phyloP scores from a whole-genome alignment of 2,113 vertebrate genomes.

The Anseranas semipalmata region DNA sequence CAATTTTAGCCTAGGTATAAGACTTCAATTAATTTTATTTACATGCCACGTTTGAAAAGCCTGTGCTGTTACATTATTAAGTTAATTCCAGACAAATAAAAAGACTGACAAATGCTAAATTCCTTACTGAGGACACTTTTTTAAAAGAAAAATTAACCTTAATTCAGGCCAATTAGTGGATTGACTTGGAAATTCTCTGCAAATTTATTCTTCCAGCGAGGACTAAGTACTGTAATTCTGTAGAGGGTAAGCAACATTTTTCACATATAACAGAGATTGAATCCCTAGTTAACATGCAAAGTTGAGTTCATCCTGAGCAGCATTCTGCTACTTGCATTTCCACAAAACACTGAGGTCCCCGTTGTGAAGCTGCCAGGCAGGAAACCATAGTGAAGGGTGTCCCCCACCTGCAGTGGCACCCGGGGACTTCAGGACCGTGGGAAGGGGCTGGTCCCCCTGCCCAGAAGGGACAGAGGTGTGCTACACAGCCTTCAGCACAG shows the following conservation, averaged over 20 bases:
- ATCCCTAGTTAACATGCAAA: neutral
- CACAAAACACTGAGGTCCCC: neutral
- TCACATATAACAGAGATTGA: neutral
- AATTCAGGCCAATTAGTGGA: conserved; percentile 49
- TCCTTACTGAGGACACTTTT: neutral
- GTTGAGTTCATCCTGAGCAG: neutral
- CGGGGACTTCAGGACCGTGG: neutral
- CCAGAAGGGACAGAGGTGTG: neutral
- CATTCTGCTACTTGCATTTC: neutral
- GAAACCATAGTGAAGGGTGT: neutral
- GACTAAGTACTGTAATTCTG: neutral
- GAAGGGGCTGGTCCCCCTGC: neutral
- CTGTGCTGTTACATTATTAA: conserved; percentile 14
- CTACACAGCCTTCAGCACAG: neutral
- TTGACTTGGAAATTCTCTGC: conserved; percentile 28
- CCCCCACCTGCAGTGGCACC: neutral
- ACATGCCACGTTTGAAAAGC: neutral
- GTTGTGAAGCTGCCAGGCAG: neutral
- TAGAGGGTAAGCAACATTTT: neutral
- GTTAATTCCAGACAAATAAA: conserved; percentile 50
- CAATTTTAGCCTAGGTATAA: conserved; percentile 45
- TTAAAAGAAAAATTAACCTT: neutral
- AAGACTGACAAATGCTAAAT: conserved; percentile 19
- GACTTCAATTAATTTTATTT: conserved; percentile 54
- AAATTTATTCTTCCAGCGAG: neutral